Evolutionary conservation across 2,797 vertebrate species (phyloP).

Genomic region (Crossoptilon crossoptilon): DNA sequence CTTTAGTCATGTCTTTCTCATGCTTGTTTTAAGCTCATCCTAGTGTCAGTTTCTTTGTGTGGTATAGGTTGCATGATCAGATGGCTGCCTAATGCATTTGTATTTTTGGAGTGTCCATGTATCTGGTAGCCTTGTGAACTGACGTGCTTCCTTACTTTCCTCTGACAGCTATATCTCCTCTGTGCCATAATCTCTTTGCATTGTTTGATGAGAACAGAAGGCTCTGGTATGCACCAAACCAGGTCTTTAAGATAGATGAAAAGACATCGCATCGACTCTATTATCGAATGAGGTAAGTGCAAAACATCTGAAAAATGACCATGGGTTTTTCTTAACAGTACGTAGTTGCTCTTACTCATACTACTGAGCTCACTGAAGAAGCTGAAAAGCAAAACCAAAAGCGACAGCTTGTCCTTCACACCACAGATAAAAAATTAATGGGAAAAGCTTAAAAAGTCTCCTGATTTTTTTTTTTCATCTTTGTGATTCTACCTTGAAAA

Average conservation of each 20-base stretch:
- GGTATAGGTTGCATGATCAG: neutral
- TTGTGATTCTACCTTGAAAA: neutral
- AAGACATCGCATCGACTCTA: constrained; percentile 87
- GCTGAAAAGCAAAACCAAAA: neutral
- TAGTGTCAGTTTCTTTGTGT: neutral
- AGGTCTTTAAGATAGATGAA: constrained; percentile 87
- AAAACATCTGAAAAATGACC: neutral
- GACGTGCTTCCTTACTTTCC: neutral
- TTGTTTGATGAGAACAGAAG: constrained; percentile 87
- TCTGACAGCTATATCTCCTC: constrained; percentile 89
- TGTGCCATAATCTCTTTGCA: constrained; percentile 96
- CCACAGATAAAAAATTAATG: neutral
- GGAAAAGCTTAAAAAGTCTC: neutral
- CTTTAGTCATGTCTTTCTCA: neutral
- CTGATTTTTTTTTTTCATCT: neutral
- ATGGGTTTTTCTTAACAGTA: neutral
- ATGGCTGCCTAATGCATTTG: neutral
- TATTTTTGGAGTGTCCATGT: neutral
- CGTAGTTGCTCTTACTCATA: neutral
- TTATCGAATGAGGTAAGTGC: constrained; percentile 94
- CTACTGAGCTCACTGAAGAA: neutral
- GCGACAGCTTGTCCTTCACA: neutral
- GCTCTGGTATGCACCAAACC: constrained; percentile 94
- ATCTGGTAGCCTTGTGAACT: neutral
- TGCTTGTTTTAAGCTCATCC: neutral